phyloP scores from a whole-genome alignment of 2,113 vertebrate genomes.

The Theristicus caerulescens region DNA sequence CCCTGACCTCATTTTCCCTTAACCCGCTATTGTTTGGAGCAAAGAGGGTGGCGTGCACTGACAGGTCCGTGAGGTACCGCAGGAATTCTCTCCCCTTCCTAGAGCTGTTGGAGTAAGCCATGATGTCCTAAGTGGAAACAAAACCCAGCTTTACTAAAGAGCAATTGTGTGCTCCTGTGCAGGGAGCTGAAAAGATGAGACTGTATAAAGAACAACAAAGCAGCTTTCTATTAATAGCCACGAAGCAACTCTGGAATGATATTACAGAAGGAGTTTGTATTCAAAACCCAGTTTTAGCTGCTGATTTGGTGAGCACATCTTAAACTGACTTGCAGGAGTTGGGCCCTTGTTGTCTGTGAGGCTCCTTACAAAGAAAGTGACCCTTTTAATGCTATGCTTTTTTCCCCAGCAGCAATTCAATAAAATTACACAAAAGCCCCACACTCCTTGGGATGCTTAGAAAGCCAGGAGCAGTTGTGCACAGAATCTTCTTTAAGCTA shows the following conservation, averaged over 20 bases:
- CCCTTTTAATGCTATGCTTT: background rate
- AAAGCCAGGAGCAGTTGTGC: background rate
- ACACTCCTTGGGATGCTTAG: fast-evolving
- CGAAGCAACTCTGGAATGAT: background rate
- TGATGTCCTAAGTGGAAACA: slow-evolving; percentile 80
- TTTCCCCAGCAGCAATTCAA: background rate
- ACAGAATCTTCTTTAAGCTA: background rate
- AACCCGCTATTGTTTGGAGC: slow-evolving; percentile 84
- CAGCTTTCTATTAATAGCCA: background rate
- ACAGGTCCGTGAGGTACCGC: slow-evolving; percentile 77
- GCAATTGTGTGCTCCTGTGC: background rate
- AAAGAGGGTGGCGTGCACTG: slow-evolving; percentile 82
- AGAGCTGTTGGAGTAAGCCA: slow-evolving; percentile 81
- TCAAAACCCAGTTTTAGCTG: background rate
- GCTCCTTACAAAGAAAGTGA: background rate
- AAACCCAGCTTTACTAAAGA: background rate
- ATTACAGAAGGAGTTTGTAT: background rate
- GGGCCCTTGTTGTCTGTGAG: background rate
- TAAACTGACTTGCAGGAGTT: background rate
- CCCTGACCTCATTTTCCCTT: slow-evolving; percentile 79
- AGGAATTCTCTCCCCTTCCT: slow-evolving; percentile 79
- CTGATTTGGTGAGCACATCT: background rate
- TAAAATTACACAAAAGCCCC: background rate
- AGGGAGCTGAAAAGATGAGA: background rate
- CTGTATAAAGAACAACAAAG: background rate